A percentile compares a stretch with the other conserved stretches of the same genome.
Conservation (phyloP, 2,113 vertebrate genomes). For the Theropithecus gelada region DNA sequence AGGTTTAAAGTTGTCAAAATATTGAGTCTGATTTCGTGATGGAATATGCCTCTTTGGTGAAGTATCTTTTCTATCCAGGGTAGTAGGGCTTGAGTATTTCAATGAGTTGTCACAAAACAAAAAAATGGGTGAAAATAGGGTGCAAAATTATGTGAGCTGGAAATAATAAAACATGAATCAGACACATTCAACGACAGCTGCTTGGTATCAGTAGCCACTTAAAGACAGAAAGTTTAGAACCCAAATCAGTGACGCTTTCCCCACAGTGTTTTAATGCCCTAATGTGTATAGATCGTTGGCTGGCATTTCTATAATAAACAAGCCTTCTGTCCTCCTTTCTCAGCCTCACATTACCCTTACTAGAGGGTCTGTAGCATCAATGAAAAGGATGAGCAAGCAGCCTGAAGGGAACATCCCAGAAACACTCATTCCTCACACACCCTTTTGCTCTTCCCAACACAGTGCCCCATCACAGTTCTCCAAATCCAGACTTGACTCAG, state of each 20-base stretch:
- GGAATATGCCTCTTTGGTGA: background rate
- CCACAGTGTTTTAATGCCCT: background rate
- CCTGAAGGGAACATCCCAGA: background rate
- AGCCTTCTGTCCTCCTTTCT: background rate
- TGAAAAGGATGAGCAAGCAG: background rate
- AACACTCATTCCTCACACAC: background rate
- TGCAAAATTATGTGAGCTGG: background rate
- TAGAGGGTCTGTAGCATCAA: background rate
- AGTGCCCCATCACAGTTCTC: background rate
- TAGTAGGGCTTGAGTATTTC: background rate
- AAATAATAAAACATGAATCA: background rate
- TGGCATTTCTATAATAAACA: conserved; percentile 12
- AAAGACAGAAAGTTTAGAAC: conserved; percentile 11
- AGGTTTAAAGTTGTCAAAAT: conserved; percentile 62
- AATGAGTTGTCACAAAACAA: conserved; percentile 23
- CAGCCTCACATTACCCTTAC: background rate
- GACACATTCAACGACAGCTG: background rate
- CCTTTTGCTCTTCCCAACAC: background rate
- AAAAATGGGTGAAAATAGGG: background rate
- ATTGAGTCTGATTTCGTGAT: conserved; percentile 44
- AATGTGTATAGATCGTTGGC: background rate
- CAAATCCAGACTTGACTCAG: background rate
- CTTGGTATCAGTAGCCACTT: background rate
- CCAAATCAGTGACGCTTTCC: conserved; percentile 20
- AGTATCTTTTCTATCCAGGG: background rate